Evolutionary conservation across 2,797 vertebrate species (phyloP).

Genomic region (Botia almorhae): DNA sequence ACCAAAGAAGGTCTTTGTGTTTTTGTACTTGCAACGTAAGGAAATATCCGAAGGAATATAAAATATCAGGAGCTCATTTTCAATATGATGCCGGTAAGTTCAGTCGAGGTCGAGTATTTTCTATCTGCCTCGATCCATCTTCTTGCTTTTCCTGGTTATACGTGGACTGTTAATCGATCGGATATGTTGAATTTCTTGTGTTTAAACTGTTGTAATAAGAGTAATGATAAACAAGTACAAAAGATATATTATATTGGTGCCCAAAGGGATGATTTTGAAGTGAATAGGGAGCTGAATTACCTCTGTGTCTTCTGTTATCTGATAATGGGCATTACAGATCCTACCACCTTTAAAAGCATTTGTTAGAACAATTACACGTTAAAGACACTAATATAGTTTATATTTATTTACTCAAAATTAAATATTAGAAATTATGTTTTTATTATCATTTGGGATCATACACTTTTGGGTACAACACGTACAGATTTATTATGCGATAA

Average conservation of each 20-base stretch:
- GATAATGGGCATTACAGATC: background rate
- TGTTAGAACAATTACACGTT: no score
- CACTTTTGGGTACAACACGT: background rate
- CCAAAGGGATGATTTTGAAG: background rate
- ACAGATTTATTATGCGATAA: no score
- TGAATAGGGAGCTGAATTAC: background rate
- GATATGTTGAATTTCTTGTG: background rate
- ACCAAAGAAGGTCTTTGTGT: background rate
- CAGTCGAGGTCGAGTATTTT: background rate
- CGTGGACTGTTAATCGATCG: background rate
- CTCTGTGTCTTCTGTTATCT: background rate
- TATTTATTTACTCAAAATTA: no score
- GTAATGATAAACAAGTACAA: background rate
- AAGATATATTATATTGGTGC: no score
- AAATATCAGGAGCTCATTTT: constrained; percentile 6
- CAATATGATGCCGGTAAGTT: constrained; percentile 61
- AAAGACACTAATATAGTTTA: no score
- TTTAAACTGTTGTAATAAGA: background rate
- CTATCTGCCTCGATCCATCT: background rate
- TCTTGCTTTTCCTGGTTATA: background rate
- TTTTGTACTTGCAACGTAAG: background rate
- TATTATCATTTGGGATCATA: background rate
- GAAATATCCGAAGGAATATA: constrained; percentile 9
- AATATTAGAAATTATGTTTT: no score
- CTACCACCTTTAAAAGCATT: no score